phyloP scores from a whole-genome alignment of 2,113 vertebrate species.

The Ivindomyrus marchei region DNA sequence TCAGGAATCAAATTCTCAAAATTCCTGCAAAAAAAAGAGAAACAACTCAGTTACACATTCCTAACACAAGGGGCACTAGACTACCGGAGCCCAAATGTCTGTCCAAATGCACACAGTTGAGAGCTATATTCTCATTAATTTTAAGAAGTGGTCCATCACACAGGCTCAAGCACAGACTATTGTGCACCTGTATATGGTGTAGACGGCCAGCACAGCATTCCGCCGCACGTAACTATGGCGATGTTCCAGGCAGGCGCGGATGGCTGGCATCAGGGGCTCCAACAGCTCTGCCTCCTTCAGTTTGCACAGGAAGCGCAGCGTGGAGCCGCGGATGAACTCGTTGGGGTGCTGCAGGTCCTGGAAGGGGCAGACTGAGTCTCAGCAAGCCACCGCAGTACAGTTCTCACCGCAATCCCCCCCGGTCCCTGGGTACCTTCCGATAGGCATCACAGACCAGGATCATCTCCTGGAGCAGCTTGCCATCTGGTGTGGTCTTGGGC shows the following conservation, averaged over 20 bases:
- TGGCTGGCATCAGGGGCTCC: slow-evolving; percentile 96
- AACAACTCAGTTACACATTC: not conserved
- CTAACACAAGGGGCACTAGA: not conserved
- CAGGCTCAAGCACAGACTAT: not conserved
- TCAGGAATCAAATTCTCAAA: slow-evolving; percentile 98
- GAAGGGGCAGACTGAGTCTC: not conserved
- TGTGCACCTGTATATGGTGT: slow-evolving; percentile 89
- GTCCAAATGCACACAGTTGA: not conserved
- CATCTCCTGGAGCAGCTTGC: slow-evolving; percentile 96
- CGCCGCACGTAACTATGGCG: slow-evolving; percentile 96
- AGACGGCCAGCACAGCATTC: slow-evolving; percentile 94
- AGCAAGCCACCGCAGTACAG: not conserved
- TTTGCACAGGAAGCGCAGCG: slow-evolving; percentile 95
- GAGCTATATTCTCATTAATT: not conserved
- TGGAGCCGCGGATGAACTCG: slow-evolving; percentile 96
- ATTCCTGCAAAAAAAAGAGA: slow-evolving; percentile 64
- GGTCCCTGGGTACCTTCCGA: slow-evolving; percentile 73
- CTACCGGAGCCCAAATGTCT: not conserved
- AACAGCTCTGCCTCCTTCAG: slow-evolving; percentile 93
- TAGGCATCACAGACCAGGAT: slow-evolving; percentile 97
- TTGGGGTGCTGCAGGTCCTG: slow-evolving; percentile 98
- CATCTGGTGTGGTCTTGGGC: slow-evolving; percentile 94
- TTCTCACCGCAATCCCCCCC: not conserved
- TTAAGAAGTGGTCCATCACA: not conserved
- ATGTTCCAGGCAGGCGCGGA: slow-evolving; percentile 89